phyloP scores from a whole-genome alignment of 1,140 invertebrate species.

The Sitodiplosis mosellana region DNA sequence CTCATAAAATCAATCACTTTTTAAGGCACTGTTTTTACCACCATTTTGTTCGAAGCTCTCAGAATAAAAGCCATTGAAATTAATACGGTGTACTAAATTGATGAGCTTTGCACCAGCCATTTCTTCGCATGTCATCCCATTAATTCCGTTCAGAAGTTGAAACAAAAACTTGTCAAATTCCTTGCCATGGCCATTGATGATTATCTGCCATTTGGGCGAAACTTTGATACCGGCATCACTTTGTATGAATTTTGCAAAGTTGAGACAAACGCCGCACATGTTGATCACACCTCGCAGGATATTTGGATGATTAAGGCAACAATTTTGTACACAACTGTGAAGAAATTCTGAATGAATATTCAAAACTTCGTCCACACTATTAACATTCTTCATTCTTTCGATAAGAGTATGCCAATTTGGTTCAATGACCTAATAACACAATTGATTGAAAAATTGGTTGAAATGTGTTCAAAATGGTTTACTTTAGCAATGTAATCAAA shows the following conservation, averaged over 20 bases:
- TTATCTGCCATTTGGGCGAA: constrained; percentile 23
- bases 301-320: constrained; percentile 77
- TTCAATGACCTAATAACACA: too few species aligned
- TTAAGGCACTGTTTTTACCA: too few species aligned
- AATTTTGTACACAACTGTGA: constrained; percentile 77
- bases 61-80: constrained; percentile 69
- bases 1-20: too few species aligned
- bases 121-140: constrained; percentile 47
- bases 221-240: constrained; percentile 22
- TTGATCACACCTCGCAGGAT: constrained; percentile 63
- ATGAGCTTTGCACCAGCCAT: constrained; percentile 52
- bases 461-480: too few species aligned
- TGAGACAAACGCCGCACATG: constrained; percentile 66
- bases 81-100: constrained; percentile 62
- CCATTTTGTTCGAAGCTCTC: constrained; percentile 25
- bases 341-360: constrained; percentile 75
- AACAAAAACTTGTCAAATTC: constrained; percentile 54
- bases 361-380: constrained; percentile 84
- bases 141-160: constrained; percentile 54
- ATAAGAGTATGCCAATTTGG: constrained; percentile 85
- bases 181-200: constrained; percentile 44
- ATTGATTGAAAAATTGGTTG: too few species aligned
- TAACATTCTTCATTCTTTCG: constrained; percentile 66
- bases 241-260: constrained; percentile 54
- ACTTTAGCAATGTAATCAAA: too few species aligned